Evolutionary conservation across 2,888 invertebrate genomes (phyloP).

Genomic region (Hemicrepidius hirtus): DNA sequence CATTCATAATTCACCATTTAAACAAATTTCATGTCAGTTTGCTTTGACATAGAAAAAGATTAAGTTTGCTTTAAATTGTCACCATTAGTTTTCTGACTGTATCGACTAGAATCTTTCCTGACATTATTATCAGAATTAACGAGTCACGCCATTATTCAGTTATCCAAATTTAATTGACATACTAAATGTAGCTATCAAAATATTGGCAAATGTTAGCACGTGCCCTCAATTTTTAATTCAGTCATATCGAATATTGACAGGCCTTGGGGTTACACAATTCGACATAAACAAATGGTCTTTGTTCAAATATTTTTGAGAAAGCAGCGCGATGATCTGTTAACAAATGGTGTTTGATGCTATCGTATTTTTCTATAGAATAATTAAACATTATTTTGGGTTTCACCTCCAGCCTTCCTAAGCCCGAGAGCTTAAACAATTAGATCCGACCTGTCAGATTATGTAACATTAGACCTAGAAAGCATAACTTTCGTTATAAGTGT

Average conservation of each 20-base stretch:
- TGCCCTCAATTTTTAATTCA: slow-evolving; percentile 32
- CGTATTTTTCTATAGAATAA: slow-evolving; percentile 27
- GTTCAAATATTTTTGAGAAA: slow-evolving; percentile 33
- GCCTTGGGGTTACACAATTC: slow-evolving; percentile 16
- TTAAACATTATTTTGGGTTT: slow-evolving; percentile 33
- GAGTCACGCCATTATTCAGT: slow-evolving; percentile 33
- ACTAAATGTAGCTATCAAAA: slow-evolving; percentile 41
- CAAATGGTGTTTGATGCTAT: slow-evolving; percentile 33
- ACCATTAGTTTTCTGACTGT: slow-evolving; percentile 9
- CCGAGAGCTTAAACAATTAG: slow-evolving; percentile 32
- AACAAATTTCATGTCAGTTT: slow-evolving; percentile 2
- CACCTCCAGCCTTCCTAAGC: slow-evolving; percentile 3
- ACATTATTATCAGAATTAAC: slow-evolving; percentile 34
- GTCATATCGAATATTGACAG: slow-evolving; percentile 32
- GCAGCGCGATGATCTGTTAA: slow-evolving; percentile 16
- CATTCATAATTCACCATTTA: slow-evolving; percentile 16
- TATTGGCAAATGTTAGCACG: slow-evolving; percentile 39
- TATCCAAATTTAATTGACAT: slow-evolving; percentile 38
- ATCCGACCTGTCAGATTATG: slow-evolving; percentile 36
- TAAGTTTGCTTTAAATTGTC: slow-evolving; percentile 11
- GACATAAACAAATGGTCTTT: slow-evolving; percentile 40
- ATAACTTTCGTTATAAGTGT: slow-evolving; percentile 8
- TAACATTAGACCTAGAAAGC: slow-evolving; percentile 24
- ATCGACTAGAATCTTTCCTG: slow-evolving; percentile 20
- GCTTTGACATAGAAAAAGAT: slow-evolving; percentile 14